Conservation (phyloP, 2,888 invertebrate species). For the Dione juno region DNA sequence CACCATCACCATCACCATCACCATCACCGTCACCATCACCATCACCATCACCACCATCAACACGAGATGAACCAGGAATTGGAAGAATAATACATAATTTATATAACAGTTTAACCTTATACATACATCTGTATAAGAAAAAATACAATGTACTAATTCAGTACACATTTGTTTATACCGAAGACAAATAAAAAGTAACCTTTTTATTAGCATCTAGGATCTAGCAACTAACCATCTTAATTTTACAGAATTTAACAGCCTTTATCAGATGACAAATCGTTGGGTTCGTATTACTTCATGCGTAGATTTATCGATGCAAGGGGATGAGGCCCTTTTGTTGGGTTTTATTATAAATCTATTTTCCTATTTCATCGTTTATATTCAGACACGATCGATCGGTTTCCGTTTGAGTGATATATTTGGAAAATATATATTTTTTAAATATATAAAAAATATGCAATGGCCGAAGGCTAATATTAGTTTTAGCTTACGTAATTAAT, state of each 20-base stretch:
- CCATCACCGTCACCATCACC: too few species aligned
- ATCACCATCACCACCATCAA: too few species aligned
- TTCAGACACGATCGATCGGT: conserved; percentile 72
- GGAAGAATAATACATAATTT: too few species aligned
- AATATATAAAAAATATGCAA: too few species aligned
- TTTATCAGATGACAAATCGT: conserved; percentile 77
- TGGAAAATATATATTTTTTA: too few species aligned
- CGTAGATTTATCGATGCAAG: conserved; percentile 75
- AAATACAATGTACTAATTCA: too few species aligned
- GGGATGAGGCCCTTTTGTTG: conserved; percentile 76
- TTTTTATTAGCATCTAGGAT: too few species aligned
- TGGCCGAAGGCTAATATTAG: background rate
- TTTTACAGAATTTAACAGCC: conserved; percentile 74
- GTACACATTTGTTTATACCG: background rate
- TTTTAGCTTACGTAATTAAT: background rate
- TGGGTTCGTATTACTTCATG: conserved; percentile 78
- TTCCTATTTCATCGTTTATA: conserved; percentile 79
- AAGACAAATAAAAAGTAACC: too few species aligned
- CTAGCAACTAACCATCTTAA: conserved; percentile 54
- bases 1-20: too few species aligned
- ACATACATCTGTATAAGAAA: too few species aligned
- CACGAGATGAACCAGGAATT: too few species aligned
- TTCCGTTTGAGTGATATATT: conserved; percentile 50
- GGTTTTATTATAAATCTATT: conserved; percentile 79
- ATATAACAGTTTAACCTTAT: too few species aligned